Conservation (phyloP, 2,888 invertebrate genomes). For the Ethmia dodecea region DNA sequence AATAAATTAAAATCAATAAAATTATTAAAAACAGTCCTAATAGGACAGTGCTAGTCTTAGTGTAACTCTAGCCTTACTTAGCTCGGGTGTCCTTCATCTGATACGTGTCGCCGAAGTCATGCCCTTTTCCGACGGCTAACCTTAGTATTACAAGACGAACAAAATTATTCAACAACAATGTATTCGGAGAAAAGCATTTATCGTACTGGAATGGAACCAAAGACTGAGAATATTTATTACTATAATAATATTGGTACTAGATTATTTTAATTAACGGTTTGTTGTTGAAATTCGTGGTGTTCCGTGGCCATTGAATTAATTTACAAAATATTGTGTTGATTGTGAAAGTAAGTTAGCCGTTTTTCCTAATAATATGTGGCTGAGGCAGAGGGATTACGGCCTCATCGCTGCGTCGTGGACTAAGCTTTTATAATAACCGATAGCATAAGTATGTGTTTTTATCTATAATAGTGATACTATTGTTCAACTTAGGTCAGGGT, state of each 20-base stretch:
- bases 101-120: constrained; percentile 37
- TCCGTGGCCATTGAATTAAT: constrained; percentile 15
- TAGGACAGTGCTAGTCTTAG: constrained; percentile 44
- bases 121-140: constrained; percentile 11
- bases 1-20: constrained; percentile 39
- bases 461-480: too few relatives aligned
- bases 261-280: constrained; percentile 41
- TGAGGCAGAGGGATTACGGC: too few relatives aligned
- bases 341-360: too few relatives aligned
- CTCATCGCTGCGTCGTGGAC: too few relatives aligned
- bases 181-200: constrained; percentile 42
- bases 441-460: too few relatives aligned
- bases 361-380: too few relatives aligned
- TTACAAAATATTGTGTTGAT: too few relatives aligned
- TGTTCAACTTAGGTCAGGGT: too few relatives aligned
- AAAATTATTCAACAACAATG: constrained; percentile 33
- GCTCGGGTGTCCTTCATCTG: constrained; percentile 32
- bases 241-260: constrained; percentile 59
- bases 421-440: too few relatives aligned
- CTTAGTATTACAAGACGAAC: constrained; percentile 31
- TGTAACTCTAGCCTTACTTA: constrained; percentile 27
- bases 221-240: constrained; percentile 67
- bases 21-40: constrained; percentile 29
- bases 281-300: constrained; percentile 27
- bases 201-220: constrained; percentile 65